Conservation (phyloP, 37 sponge, comb jelly and placozoan species). For the Corticium candelabrum region DNA sequence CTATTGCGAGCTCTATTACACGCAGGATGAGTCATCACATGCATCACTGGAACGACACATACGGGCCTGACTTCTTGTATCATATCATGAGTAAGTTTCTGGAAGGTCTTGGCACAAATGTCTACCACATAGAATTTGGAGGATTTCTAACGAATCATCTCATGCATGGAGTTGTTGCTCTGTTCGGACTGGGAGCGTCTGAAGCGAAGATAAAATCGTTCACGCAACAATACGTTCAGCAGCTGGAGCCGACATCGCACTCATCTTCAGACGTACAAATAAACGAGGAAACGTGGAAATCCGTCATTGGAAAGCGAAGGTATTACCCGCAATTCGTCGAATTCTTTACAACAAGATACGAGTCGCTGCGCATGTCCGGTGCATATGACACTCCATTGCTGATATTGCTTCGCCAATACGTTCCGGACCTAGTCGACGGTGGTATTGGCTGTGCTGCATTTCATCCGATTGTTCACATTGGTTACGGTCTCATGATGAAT, state of each 20-base stretch:
- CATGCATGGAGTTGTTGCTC: background rate
- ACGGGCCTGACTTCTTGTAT: too few species aligned
- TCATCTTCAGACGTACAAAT: background rate
- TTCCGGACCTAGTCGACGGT: background rate
- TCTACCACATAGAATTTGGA: background rate
- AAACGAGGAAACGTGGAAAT: background rate
- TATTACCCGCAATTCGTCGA: background rate
- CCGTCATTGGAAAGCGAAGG: background rate
- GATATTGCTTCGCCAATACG: background rate
- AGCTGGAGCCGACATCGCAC: background rate
- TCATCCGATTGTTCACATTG: background rate
- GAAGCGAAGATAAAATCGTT: background rate
- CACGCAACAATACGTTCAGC: background rate
- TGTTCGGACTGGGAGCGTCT: background rate
- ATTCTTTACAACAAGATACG: background rate
- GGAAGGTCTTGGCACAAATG: background rate
- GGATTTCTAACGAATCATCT: background rate
- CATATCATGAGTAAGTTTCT: too few species aligned
- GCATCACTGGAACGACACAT: too few species aligned
- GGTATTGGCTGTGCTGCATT: background rate
- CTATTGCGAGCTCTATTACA: too few species aligned
- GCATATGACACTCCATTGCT: too few species aligned
- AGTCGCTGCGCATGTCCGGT: background rate
- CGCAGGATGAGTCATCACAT: too few species aligned
- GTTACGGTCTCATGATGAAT: background rate